Percentiles rank a stretch among this genome's conserved stretches.
phyloP scores from a whole-genome alignment of 1,140 invertebrate genomes.

The Meloidogyne hapla region DNA sequence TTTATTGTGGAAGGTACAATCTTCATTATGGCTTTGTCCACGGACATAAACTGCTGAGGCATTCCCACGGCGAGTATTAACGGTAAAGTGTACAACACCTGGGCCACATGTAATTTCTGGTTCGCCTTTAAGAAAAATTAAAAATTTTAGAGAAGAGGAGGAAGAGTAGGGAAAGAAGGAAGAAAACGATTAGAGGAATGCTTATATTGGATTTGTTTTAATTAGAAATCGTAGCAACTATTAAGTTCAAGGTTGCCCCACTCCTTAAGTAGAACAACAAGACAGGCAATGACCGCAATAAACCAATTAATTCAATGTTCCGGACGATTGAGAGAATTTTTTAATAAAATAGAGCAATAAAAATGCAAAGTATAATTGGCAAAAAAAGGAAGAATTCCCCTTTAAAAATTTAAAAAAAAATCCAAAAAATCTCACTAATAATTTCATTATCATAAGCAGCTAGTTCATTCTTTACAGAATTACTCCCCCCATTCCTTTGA shows the following conservation, averaged over 20 bases:
- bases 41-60: constrained; percentile 57
- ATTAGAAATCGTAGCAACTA: background rate
- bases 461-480: constrained; percentile 23
- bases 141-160: background rate
- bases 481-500: background rate
- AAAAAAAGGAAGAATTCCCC: no score
- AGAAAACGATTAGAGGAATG: background rate
- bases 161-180: background rate
- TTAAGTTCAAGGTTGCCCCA: constrained; percentile 16
- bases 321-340: background rate
- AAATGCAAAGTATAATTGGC: no score
- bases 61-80: constrained; percentile 50
- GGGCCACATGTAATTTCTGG: constrained; percentile 55
- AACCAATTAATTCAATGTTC: background rate
- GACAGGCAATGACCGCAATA: constrained; percentile 17
- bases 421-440: constrained; percentile 8
- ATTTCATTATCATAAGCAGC: constrained; percentile 26
- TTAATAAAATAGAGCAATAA: no score
- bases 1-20: constrained; percentile 53
- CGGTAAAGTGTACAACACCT: constrained; percentile 49
- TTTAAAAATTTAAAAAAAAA: background rate
- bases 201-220: background rate
- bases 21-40: constrained; percentile 55
- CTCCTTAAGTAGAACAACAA: background rate
- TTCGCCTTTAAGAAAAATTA: constrained; percentile 41